Evolutionary conservation across 2,797 vertebrate species (phyloP), one percentile per base, ranked within the genome.

Genomic region (Rousettus madagascariensis): DNA sequence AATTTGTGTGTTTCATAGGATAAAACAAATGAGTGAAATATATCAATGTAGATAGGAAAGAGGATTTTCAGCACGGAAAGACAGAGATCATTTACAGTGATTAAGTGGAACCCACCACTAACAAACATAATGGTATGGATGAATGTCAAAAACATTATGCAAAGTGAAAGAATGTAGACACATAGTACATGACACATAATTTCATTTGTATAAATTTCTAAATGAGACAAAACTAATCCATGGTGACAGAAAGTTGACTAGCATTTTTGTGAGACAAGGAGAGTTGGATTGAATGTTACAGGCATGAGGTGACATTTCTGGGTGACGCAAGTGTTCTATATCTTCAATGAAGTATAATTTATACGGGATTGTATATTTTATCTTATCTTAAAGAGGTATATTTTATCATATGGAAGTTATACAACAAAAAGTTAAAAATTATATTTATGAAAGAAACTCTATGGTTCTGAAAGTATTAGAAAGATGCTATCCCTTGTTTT

Each of bases 191-290:
- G 59, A 55, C 22, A 69, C 28, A 53, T 46, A 1, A 51, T 83
- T 87, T 28, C 33, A 28, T 74, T 94, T 49, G 9, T 43, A 24
- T 57, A n/a, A 74, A 84, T 74, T 91, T 93, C 69, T 84, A 61
- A n/a, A 41, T 84, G 57, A 93, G 66, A 80, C 26, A 55, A 91
- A 90, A 83, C 13, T 36, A 80, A 72, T 61, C 15, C 68, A 41
- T n/a, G 28, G 16, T 74, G 71, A 91, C 22, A 87, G 92, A 92
- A 87, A 93, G 71, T 13, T 80, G n/a, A 89, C 20, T 24, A 22
- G 30, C 20, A n/a, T 13, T 59, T 59, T 63, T 36, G 30, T 12
- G 24, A 11, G 19, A 24, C 36, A 68, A 86, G 11, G 57, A 63
- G n/a, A 57, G 9, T 55, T 1, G 26, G 19, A 24, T 17, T 41